Evolutionary conservation across 2,113 vertebrate genomes (phyloP), one percentile per base, ranked within the genome.

Genomic region (Promerops cafer): DNA sequence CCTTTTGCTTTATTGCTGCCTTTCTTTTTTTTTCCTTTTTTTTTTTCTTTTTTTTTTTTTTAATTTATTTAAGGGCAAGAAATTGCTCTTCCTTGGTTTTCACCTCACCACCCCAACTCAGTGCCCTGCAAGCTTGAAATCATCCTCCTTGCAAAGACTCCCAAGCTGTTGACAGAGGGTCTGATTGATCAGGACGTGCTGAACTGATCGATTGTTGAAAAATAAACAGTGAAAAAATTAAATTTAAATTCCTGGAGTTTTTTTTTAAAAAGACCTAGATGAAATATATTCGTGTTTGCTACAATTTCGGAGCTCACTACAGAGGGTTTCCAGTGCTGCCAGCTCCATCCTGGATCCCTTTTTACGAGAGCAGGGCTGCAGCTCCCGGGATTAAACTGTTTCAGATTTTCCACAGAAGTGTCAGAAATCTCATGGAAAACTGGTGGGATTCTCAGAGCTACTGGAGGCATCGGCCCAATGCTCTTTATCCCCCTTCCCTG

Each of bases 1-100:
- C 95, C 94, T 98, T 98, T 92, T 97, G 96, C 97, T 98, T 98
- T 98, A 98, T 97, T 97, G 95, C 95, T 96, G n/a, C 90, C 50
- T 90, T 74, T 72, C 4, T 40, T 90, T 66, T 35, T 53, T 45
- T 13, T 71, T 7, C 4, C 2, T 81, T 78, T 39, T 81, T 57
- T 45, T 9, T 16, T 9, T 17, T 52, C 17, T 15, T 35, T 7
- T 22, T 92, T 71, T 5, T 1, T 2, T 11, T 6, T 93, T 90
- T 50, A 83, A 84, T 69, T 77, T 75, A 22, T 59, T 87, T 22
- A 22, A 81, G 49, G 35, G 47, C 78, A 84, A 95, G 24, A 23
- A 65, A 44, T 19, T 64, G 18, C 13, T 93, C 69, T 94, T 96
- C 88, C 76, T 87, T 79, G 52, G 9, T 94, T 95, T 95, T 81